Conservation (phyloP, 2,113 vertebrate species). For the Pteronura brasiliensis region DNA sequence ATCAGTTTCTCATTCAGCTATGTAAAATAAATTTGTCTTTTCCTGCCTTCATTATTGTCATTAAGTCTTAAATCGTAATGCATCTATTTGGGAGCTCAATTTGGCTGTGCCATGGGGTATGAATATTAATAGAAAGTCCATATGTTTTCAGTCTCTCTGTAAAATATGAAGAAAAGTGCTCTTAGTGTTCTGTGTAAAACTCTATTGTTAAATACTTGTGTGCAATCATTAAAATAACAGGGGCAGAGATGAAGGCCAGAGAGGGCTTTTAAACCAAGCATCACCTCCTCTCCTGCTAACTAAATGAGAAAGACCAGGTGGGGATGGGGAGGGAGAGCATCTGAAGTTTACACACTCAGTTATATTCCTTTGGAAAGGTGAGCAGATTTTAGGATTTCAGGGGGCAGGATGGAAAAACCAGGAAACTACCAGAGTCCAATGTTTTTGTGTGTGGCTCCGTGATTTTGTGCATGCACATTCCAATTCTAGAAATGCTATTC, state of each 20-base stretch:
- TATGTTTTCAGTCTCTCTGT: background rate
- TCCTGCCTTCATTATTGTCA: background rate
- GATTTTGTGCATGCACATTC: background rate
- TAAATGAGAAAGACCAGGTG: background rate
- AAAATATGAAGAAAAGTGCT: background rate
- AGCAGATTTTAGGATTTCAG: background rate
- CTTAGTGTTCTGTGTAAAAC: background rate
- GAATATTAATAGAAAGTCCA: slow-evolving; percentile 14
- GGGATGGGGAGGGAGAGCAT: too few relatives aligned
- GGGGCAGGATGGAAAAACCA: background rate
- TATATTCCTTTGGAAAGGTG: background rate
- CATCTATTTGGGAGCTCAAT: background rate
- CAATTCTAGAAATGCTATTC: background rate
- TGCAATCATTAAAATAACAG: background rate
- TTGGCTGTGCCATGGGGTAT: background rate
- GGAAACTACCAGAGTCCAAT: background rate
- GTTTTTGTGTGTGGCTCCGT: background rate
- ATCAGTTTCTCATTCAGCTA: background rate
- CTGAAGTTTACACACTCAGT: background rate
- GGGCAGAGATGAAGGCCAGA: background rate
- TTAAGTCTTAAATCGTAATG: background rate
- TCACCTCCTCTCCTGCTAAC: background rate
- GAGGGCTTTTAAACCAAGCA: background rate
- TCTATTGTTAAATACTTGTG: background rate
- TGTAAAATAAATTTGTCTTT: background rate